Evolutionary conservation across 37 sponge, comb jelly and placozoan genomes (phyloP).

Genomic region (Dysidea cf. avara): DNA sequence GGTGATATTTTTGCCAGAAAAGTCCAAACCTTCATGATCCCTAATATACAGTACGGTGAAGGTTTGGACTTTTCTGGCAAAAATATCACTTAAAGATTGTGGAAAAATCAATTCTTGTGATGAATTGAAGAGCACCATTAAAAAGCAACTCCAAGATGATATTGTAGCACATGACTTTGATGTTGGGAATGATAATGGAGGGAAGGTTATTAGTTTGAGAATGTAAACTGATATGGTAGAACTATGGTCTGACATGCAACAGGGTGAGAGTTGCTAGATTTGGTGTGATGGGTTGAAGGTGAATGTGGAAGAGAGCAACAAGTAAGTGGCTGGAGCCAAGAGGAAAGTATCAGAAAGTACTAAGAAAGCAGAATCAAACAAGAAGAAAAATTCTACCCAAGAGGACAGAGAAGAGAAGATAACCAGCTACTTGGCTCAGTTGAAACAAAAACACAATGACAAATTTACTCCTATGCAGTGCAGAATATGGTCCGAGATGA

Average conservation of each 20-base stretch:
- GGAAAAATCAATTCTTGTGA: too few relatives aligned
- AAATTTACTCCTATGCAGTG: conserved; percentile 3
- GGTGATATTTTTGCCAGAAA: too few relatives aligned
- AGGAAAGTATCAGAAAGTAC: background rate
- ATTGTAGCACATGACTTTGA: too few relatives aligned
- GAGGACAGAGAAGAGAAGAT: background rate
- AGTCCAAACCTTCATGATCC: too few relatives aligned
- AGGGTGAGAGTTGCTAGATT: background rate
- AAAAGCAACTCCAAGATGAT: too few relatives aligned
- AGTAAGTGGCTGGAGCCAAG: background rate
- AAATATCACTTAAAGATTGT: too few relatives aligned
- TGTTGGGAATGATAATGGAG: conserved; percentile 16
- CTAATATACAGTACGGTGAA: too few relatives aligned
- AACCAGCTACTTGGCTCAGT: background rate
- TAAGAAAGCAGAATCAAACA: background rate
- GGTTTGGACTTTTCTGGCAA: too few relatives aligned
- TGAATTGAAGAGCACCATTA: too few relatives aligned
- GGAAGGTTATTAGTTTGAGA: conserved; percentile 5
- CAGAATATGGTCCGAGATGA: conserved; percentile 3
- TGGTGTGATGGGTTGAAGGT: conserved; percentile 22
- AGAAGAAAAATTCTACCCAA: background rate
- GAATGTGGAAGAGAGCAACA: background rate
- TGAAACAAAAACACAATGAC: conserved; percentile 3
- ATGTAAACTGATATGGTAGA: conserved; percentile 1
- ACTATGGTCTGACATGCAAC: conserved; percentile 2